Conservation (phyloP, 2,113 vertebrate species). For the Upupa epops region DNA sequence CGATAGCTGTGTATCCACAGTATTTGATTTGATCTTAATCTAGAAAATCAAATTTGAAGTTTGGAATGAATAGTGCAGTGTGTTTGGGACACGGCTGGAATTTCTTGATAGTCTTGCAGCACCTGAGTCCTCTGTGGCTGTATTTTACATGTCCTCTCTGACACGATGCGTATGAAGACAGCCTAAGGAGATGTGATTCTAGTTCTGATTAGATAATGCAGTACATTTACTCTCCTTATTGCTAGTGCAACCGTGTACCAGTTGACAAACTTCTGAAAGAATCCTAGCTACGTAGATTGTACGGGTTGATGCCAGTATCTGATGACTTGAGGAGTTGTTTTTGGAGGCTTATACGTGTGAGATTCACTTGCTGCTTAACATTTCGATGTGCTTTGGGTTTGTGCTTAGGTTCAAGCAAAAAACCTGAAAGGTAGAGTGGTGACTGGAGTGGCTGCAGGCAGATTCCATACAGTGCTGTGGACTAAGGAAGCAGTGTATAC, state of each 20-base stretch:
- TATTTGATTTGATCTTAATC: neutral
- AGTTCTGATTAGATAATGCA: neutral
- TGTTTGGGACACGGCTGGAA: neutral
- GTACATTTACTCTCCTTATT: neutral
- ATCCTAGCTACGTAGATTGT: neutral
- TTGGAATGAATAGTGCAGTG: neutral
- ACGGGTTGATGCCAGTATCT: neutral
- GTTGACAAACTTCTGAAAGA: conserved; percentile 29
- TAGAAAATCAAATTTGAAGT: neutral
- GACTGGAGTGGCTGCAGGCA: conserved; percentile 92
- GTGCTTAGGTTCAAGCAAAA: conserved; percentile 89
- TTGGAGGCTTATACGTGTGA: conserved; percentile 20
- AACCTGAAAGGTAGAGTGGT: conserved; percentile 88
- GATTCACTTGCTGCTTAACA: neutral
- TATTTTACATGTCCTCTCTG: neutral
- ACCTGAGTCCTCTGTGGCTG: neutral
- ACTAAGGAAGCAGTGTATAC: conserved; percentile 94
- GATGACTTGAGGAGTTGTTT: neutral
- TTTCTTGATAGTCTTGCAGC: neutral
- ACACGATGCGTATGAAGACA: neutral
- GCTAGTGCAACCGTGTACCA: neutral
- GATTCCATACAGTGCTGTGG: conserved; percentile 97
- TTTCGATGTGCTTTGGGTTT: conserved; percentile 54
- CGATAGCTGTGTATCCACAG: neutral
- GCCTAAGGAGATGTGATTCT: neutral